Percentiles rank a stretch among this genome's conserved stretches.
phyloP scores from a whole-genome alignment of 1,140 invertebrate genomes.

The Meteorus sp. region DNA sequence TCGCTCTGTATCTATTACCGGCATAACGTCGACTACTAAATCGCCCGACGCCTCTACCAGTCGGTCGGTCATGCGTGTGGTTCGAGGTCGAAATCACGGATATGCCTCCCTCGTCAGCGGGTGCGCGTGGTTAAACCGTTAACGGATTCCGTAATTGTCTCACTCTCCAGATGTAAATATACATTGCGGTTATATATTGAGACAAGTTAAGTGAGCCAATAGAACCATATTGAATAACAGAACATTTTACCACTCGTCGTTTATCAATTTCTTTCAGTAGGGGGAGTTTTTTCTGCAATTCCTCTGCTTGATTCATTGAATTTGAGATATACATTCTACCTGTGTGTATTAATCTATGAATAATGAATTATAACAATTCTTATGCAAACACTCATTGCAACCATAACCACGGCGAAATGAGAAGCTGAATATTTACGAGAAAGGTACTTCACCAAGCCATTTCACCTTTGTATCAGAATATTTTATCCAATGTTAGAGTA shows the following conservation, averaged over 20 bases:
- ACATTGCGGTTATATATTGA: no score
- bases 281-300: no score
- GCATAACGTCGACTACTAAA: conserved; percentile 42
- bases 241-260: no score
- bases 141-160: conserved; percentile 11
- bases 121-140: background rate
- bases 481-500: conserved; percentile 4
- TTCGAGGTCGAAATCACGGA: conserved; percentile 34
- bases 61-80: conserved; percentile 34
- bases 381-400: background rate
- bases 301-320: no score
- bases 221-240: no score
- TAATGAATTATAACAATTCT: background rate
- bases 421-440: conserved; percentile 8
- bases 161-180: background rate
- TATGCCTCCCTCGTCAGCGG: conserved; percentile 15
- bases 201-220: no score
- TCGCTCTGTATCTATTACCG: conserved; percentile 40
- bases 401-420: background rate
- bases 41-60: conserved; percentile 33
- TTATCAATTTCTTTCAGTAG: no score
- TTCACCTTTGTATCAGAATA: conserved; percentile 29
- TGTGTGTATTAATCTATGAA: no score
- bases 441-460: background rate
- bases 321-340: no score